These are phyloP conservation scores for Microctonus brassicae DNA, from an alignment of 2,888 invertebrate genomes.

Conservation along the genomic window DNA sequence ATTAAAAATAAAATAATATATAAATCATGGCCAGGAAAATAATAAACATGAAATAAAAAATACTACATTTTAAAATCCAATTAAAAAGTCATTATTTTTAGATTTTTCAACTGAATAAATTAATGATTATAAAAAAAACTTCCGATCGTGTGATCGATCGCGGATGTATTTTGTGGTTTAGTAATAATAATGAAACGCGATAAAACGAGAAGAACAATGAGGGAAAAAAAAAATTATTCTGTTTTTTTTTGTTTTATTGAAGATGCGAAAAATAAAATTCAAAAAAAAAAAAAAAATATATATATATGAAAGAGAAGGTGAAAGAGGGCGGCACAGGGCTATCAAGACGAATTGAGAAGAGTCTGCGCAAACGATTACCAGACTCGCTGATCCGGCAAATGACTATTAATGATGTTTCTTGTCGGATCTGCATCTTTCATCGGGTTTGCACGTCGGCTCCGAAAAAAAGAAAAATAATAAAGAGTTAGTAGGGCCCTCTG, in stretches of 20 bases:
- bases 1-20: no score
- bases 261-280: no score
- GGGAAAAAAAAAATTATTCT: neutral
- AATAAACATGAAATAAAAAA: no score
- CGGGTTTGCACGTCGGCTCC: slow-evolving; percentile 16
- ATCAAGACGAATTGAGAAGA: slow-evolving; percentile 35
- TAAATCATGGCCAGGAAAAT: no score
- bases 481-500: neutral
- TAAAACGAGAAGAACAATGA: no score
- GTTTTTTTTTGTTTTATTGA: no score
- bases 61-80: neutral
- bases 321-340: slow-evolving; percentile 40
- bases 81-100: neutral
- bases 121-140: neutral
- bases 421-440: slow-evolving; percentile 64
- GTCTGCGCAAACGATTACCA: slow-evolving; percentile 58
- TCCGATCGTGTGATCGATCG: neutral
- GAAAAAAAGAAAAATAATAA: neutral
- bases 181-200: neutral
- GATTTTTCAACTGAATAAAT: neutral
- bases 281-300: slow-evolving; percentile 32
- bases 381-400: slow-evolving; percentile 68
- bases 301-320: neutral
- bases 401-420: slow-evolving; percentile 68
- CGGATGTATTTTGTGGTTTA: neutral